Evolutionary conservation across 37 sponge, comb jelly and placozoan genomes (phyloP).

Genomic region (Cliona cf. orientalis): DNA sequence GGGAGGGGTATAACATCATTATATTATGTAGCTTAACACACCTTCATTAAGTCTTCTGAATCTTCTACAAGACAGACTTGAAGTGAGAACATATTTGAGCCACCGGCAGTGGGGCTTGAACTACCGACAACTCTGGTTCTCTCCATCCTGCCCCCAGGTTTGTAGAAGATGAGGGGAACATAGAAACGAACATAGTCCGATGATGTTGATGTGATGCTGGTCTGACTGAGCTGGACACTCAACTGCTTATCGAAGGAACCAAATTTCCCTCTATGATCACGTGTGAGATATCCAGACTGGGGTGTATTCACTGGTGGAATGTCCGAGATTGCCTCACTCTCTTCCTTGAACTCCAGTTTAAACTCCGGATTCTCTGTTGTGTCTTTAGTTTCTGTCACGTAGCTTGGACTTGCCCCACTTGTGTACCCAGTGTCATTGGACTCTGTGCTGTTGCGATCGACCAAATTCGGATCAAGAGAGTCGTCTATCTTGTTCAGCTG

Average conservation of each 20-base stretch:
- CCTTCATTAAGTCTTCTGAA: constrained; percentile 37
- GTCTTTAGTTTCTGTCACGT: background rate
- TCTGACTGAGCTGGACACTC: no score
- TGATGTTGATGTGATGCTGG: background rate
- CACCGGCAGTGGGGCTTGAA: background rate
- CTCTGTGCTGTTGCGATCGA: constrained; percentile 56
- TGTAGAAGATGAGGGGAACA: constrained; percentile 50
- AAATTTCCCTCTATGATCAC: no score
- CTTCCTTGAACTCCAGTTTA: background rate
- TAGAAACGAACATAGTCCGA: constrained; percentile 15
- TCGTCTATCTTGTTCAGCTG: no score
- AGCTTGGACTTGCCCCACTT: constrained; percentile 48
- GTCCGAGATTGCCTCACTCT: no score
- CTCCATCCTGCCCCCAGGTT: background rate
- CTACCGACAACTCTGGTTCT: background rate
- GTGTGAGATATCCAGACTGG: no score
- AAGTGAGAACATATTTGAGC: constrained; percentile 17
- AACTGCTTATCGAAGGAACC: no score
- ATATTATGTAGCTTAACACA: no score
- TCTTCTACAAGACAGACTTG: constrained; percentile 70
- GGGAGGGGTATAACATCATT: no score
- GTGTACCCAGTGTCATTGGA: constrained; percentile 58
- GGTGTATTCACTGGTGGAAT: no score
- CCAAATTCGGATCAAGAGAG: no score
- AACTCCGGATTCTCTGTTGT: background rate